Evolutionary conservation across 2,113 vertebrate genomes (phyloP).

Genomic region (Syngnathoides biaculeatus): DNA sequence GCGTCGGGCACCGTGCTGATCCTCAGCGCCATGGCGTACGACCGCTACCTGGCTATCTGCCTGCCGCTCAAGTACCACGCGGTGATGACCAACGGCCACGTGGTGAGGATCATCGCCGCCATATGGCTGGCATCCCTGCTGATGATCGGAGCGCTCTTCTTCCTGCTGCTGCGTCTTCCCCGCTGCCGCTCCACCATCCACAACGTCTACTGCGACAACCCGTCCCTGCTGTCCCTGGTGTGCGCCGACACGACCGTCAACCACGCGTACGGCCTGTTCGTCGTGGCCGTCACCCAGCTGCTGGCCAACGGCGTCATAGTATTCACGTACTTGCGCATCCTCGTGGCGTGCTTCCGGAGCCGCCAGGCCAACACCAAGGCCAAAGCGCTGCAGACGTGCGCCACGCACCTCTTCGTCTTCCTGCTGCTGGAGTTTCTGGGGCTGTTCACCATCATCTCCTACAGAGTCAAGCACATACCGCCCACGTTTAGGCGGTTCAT

Average conservation of each 20-base stretch:
- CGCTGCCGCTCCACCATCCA: conserved; percentile 56
- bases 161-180: conserved; percentile 63
- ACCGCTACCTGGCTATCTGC: conserved; percentile 74
- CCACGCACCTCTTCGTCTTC: conserved; percentile 66
- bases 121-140: conserved; percentile 54
- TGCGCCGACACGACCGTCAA: conserved; percentile 64
- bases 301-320: conserved; percentile 40
- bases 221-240: conserved; percentile 59
- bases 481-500: conserved; percentile 56
- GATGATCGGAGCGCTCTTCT: conserved; percentile 56
- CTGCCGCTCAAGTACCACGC: conserved; percentile 66
- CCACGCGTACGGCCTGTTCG: conserved; percentile 61
- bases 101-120: conserved; percentile 53
- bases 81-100: conserved; percentile 57
- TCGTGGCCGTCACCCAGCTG: conserved; percentile 12
- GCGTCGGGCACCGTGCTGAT: conserved; percentile 49
- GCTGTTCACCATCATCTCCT: conserved; percentile 68
- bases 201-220: conserved; percentile 67
- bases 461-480: conserved; percentile 53
- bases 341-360: conserved; percentile 64
- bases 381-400: conserved; percentile 73
- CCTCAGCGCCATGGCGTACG: conserved; percentile 72
- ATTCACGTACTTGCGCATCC: conserved; percentile 67
- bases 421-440: conserved; percentile 68
- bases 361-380: conserved; percentile 60